These are phyloP conservation scores for Sus scrofa DNA, from an alignment of 2,113 vertebrate species.

Conservation along the genomic window T2T-Sscrofa CM000816.6:18104501-18105000, in stretches of 20 bases:
- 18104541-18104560: conserved; percentile 4
- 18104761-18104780: conserved; percentile 45
- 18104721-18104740: conserved; percentile 37
- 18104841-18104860: conserved; percentile 68
- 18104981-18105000: conserved; percentile 74
- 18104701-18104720: not conserved
- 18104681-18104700: conserved; percentile 10
- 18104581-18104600: conserved; percentile 56
- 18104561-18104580: conserved; percentile 10
- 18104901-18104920: conserved; percentile 72
- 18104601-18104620: conserved; percentile 9
- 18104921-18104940: conserved; percentile 78
- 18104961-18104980: conserved; percentile 75
- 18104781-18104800: not conserved
- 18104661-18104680: conserved; percentile 46
- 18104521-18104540: conserved; percentile 24
- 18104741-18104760: conserved; percentile 53
- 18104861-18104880: not conserved
- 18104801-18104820: conserved; percentile 56
- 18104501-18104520: conserved; percentile 55
- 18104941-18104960: conserved; percentile 78
- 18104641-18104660: conserved; percentile 13
- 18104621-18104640: conserved; percentile 57
- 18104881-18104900: conserved; percentile 48
- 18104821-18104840: conserved; percentile 59